Conservation (phyloP, 2,797 vertebrate species). For the Hypotaenidia okinawae region DNA sequence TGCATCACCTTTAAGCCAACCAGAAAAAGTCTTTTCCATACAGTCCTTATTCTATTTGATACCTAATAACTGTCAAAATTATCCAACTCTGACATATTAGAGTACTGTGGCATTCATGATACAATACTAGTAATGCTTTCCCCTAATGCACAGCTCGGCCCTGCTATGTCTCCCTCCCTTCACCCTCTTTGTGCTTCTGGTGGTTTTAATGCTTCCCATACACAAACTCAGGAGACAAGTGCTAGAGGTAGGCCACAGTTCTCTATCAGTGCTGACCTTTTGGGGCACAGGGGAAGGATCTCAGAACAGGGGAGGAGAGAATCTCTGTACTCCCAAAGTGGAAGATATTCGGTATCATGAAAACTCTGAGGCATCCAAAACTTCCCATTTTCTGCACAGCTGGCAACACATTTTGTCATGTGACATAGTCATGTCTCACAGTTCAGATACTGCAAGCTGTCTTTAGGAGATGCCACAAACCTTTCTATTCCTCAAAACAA, state of each 20-base stretch:
- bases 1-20: background rate
- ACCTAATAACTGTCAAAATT: background rate
- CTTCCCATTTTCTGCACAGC: background rate
- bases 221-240: background rate
- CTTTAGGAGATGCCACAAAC: background rate
- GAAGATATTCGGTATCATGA: background rate
- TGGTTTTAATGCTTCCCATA: background rate
- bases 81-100: background rate
- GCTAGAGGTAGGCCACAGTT: background rate
- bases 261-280: background rate
- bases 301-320: background rate
- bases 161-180: background rate
- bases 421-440: background rate
- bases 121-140: background rate
- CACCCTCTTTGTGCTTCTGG: background rate
- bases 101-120: background rate
- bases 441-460: background rate
- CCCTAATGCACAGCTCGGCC: background rate
- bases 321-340: background rate
- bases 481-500: background rate
- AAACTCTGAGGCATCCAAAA: background rate
- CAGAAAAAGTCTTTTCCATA: background rate
- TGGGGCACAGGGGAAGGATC: no score
- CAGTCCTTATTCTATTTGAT: background rate
- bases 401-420: background rate